These are phyloP conservation scores for Pristionchus maxplancki DNA, from an alignment of 2,888 invertebrate species.

Conservation along the genomic window DNA sequence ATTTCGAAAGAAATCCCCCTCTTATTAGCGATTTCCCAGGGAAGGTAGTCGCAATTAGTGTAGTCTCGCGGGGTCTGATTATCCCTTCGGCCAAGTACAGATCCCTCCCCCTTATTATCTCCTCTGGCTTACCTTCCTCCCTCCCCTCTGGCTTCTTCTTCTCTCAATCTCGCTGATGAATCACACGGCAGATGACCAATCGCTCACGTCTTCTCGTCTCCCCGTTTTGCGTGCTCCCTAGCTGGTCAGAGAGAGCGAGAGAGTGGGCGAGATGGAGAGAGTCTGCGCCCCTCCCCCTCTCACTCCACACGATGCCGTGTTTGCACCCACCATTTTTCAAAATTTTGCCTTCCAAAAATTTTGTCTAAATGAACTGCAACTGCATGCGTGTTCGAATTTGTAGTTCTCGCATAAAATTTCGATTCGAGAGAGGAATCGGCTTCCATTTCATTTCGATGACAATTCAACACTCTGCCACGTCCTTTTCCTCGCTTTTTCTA, in stretches of 20 bases:
- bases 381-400: too few relatives aligned
- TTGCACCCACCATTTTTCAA: not conserved
- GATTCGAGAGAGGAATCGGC: not conserved
- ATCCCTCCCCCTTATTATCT: not conserved
- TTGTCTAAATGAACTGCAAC: too few relatives aligned
- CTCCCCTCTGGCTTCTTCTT: not conserved
- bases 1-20: not conserved
- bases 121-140: not conserved
- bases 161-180: not conserved
- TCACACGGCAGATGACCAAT: constrained; percentile 30
- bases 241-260: too few relatives aligned
- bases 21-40: not conserved
- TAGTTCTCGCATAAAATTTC: not conserved
- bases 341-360: too few relatives aligned
- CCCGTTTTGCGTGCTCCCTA: too few relatives aligned
- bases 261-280: too few relatives aligned
- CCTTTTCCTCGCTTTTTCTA: not conserved
- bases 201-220: not conserved
- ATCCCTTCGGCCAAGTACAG: not conserved
- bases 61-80: not conserved
- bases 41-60: too few relatives aligned
- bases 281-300: not conserved
- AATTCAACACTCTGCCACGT: not conserved
- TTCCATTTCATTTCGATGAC: not conserved
- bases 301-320: not conserved